Base-by-base conservation (phyloP, 2,797 vertebrate genomes). In the Momotus momota region DNA sequence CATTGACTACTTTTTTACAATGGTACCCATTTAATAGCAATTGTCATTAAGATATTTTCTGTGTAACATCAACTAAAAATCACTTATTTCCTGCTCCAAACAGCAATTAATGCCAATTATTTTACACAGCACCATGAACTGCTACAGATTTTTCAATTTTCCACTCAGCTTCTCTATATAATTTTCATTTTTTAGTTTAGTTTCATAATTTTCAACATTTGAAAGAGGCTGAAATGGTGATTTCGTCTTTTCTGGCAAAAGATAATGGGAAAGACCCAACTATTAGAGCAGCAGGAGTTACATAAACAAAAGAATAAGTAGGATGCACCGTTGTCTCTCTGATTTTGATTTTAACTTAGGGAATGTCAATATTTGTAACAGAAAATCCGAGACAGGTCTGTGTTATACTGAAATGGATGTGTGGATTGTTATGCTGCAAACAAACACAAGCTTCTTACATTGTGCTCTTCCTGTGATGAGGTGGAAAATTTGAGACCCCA, bases 51-150 rank as follows among this genome's bases (percentile, higher is more conserved):
- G 96, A 95, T 97, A 97, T 98, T 98, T 98, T 96, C 95, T 93
- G 72, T 89, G 94, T 97, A 98, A 97, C 92, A 94, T 97, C 97
- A 97, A 97, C 94, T 94, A 96, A 95, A 98, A 98, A 97, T 97
- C 96, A 96, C 97, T 97, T 96, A 96, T 98, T 98, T 98, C 96
- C 97, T 97, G 90, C 95, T 97, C 97, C 94, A 95, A 98, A 98
- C 95, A 97, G 95, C 97, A 98, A 98, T 98, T 98, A 98, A 98
- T 96, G 97, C 81, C 97, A 98, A 98, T 98, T 98, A 97, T 97
- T 97, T 96, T 94, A 96, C 92, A 86, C 93, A 97, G 92, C 87
- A 94, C 94, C 92, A 91, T 95, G 91, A 94, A 93, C 91, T 33
- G 89, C 81, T 96, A 94, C 92, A 94, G 92, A 88, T 92, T 96